Evolutionary conservation across 2,113 vertebrate genomes (phyloP).

Genomic region (Salvator merianae): DNA sequence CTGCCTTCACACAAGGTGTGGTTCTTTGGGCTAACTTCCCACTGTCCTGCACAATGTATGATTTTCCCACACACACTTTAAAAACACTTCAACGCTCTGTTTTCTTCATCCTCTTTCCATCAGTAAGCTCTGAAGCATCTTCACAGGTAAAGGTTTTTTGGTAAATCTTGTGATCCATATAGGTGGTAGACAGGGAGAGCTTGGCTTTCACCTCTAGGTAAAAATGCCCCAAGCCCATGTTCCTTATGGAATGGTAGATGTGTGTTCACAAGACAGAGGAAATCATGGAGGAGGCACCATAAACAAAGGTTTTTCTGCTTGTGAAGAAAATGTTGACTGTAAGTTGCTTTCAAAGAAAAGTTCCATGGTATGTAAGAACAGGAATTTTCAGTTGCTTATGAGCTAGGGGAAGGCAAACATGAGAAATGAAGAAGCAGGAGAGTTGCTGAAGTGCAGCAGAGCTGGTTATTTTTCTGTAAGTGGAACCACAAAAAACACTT

Average conservation of each 20-base stretch:
- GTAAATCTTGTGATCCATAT: constrained; percentile 61
- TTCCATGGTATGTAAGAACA: not conserved
- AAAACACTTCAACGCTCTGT: constrained; percentile 72
- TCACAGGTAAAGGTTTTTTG: constrained; percentile 30
- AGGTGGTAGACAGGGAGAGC: constrained; percentile 51
- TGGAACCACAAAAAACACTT: not conserved
- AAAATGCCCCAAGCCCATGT: not conserved
- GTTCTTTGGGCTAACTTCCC: constrained; percentile 26
- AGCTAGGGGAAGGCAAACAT: not conserved
- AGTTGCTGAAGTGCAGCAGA: not conserved
- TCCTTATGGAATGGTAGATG: constrained; percentile 16
- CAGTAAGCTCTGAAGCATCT: constrained; percentile 70
- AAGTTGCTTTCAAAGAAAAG: not conserved
- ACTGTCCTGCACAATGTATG: constrained; percentile 34
- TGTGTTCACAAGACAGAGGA: not conserved
- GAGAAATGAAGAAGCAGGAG: not conserved
- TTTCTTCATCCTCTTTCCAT: constrained; percentile 52
- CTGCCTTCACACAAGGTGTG: not conserved
- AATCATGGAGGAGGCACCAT: too few species aligned
- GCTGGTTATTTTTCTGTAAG: not conserved
- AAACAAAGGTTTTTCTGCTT: constrained; percentile 24
- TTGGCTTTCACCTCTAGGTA: constrained; percentile 28
- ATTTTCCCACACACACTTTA: constrained; percentile 21
- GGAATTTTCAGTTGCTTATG: not conserved
- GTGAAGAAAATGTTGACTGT: not conserved